phyloP scores from a whole-genome alignment of 1,140 invertebrate genomes.

The Magallana gigas region DNA sequence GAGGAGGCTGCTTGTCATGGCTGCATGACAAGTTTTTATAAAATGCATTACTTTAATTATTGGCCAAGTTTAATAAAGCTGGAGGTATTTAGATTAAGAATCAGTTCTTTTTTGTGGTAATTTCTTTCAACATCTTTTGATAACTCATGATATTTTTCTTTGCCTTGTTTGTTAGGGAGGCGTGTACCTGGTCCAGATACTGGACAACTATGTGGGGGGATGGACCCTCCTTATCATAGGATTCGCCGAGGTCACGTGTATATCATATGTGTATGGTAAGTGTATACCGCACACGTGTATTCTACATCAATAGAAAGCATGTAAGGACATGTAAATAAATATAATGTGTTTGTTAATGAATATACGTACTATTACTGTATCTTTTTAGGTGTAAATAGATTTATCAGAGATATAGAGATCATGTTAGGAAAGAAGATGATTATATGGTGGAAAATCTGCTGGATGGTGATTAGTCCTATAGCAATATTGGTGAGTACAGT shows the following conservation, averaged over 20 bases:
- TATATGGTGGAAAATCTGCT: slow-evolving; percentile 72
- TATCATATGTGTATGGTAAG: slow-evolving; percentile 72
- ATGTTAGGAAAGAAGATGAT: slow-evolving; percentile 68
- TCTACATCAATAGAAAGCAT: not conserved
- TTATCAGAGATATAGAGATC: slow-evolving; percentile 68
- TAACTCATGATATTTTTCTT: too few relatives aligned
- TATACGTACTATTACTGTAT: too few relatives aligned
- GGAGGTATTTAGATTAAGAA: too few relatives aligned
- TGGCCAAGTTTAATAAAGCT: too few relatives aligned
- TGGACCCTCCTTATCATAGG: slow-evolving; percentile 89
- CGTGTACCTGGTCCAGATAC: slow-evolving; percentile 90
- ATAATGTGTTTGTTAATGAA: too few relatives aligned
- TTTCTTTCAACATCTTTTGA: too few relatives aligned
- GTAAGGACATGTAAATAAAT: not conserved
- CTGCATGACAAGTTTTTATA: too few relatives aligned
- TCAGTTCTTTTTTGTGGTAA: too few relatives aligned
- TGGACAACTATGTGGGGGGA: slow-evolving; percentile 92
- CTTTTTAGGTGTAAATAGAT: slow-evolving; percentile 65
- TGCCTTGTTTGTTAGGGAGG: slow-evolving; percentile 80
- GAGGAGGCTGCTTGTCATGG: too few relatives aligned
- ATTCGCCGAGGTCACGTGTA: slow-evolving; percentile 68
- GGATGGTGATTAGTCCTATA: slow-evolving; percentile 70
- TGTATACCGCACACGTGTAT: not conserved
- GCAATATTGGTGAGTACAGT: slow-evolving; percentile 67
- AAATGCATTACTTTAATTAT: too few relatives aligned